A percentile compares a stretch with the other conserved stretches of the same genome.
Evolutionary conservation across 2,888 invertebrate genomes (phyloP).

Genomic region (Drosophila monieri): DNA sequence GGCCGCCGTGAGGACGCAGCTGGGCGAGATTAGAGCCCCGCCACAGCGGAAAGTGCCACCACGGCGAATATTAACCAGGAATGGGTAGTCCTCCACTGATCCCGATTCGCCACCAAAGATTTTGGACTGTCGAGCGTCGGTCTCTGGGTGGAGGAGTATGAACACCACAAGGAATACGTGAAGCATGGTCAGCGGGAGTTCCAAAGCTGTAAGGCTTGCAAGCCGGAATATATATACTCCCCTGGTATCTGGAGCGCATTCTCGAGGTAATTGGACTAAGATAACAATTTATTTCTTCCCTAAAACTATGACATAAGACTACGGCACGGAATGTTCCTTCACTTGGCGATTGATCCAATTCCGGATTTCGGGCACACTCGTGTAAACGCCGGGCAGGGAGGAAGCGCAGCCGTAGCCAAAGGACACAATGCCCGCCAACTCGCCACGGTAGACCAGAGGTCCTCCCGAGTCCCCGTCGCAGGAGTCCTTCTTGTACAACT

Average conservation of each 20-base stretch:
- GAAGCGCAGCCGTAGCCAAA: slow-evolving; percentile 77
- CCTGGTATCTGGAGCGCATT: slow-evolving; percentile 33
- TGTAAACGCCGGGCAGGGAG: slow-evolving; percentile 91
- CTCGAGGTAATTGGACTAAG: slow-evolving; percentile 55
- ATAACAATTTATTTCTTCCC: slow-evolving; percentile 56
- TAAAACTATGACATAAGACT: slow-evolving; percentile 7
- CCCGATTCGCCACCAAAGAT: slow-evolving; percentile 47
- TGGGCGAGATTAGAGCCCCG: slow-evolving; percentile 55
- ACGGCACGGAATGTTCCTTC: slow-evolving; percentile 30
- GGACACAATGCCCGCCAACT: slow-evolving; percentile 89
- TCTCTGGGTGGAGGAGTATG: slow-evolving; percentile 21
- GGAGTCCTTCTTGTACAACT: slow-evolving; percentile 69
- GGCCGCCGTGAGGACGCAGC: slow-evolving; percentile 67
- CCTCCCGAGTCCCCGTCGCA: slow-evolving; percentile 82
- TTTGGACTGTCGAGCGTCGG: slow-evolving; percentile 14
- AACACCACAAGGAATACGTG: slow-evolving; percentile 11
- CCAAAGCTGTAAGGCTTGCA: too few species aligned
- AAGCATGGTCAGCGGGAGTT: slow-evolving; percentile 12
- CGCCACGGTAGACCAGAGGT: slow-evolving; percentile 68
- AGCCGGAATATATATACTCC: slow-evolving; percentile 22
- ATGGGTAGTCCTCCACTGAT: slow-evolving; percentile 41
- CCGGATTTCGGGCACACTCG: slow-evolving; percentile 85
- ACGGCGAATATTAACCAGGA: slow-evolving; percentile 55
- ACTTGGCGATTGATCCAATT: slow-evolving; percentile 52
- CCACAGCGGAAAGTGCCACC: slow-evolving; percentile 41